These are phyloP conservation scores for Sapayoa aenigma DNA, from an alignment of 2,113 vertebrate species.

Conservation along the genomic window DNA sequence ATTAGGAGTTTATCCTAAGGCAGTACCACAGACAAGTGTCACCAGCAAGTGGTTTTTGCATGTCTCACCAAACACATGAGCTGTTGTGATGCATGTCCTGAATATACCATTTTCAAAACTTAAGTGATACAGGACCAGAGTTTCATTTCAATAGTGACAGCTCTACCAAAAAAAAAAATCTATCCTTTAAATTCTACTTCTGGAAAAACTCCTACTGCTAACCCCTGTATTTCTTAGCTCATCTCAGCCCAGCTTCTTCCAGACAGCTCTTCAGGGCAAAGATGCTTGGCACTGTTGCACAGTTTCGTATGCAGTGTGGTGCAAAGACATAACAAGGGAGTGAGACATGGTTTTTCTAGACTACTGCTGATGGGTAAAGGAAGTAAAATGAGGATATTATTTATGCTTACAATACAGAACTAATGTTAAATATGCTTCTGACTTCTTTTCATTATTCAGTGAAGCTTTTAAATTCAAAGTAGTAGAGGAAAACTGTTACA, in stretches of 20 bases:
- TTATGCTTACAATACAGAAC: constrained; percentile 49
- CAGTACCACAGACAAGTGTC: background rate
- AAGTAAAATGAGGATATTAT: constrained; percentile 55
- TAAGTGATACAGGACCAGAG: background rate
- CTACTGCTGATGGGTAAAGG: constrained; percentile 24
- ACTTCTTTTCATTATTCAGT: constrained; percentile 36
- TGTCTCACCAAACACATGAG: background rate
- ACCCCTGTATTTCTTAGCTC: background rate
- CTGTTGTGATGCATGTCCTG: background rate
- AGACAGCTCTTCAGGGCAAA: constrained; percentile 33
- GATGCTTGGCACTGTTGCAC: background rate
- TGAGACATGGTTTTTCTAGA: constrained; percentile 8
- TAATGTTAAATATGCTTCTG: constrained; percentile 29
- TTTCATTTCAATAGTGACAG: background rate
- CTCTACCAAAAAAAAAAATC: background rate
- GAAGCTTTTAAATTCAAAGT: constrained; percentile 59
- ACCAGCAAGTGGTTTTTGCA: background rate
- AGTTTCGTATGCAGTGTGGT: background rate
- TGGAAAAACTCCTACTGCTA: background rate
- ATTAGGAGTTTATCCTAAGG: background rate
- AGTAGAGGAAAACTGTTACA: constrained; percentile 41
- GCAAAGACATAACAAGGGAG: constrained; percentile 14
- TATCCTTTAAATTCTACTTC: background rate
- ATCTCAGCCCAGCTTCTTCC: background rate
- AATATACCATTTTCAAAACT: background rate